These are phyloP conservation scores for Pseudanteris insignis DNA, from an alignment of 2,888 invertebrate species.

Conservation along the genomic window DNA sequence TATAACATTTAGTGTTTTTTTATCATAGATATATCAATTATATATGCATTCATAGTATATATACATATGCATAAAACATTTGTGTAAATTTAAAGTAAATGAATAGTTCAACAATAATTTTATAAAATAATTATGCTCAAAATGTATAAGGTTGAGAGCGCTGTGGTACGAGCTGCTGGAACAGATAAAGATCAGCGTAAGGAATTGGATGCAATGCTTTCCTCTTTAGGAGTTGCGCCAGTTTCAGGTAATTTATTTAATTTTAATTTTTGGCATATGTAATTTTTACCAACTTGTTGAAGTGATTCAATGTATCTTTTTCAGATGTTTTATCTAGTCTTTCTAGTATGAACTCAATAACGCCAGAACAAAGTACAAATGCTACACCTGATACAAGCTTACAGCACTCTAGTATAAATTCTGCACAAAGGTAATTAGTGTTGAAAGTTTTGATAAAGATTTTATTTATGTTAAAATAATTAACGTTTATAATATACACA, in stretches of 20 bases:
- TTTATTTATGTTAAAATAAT: background rate
- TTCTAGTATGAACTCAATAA: slow-evolving; percentile 82
- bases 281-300: background rate
- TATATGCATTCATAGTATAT: too few species aligned
- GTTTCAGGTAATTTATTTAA: slow-evolving; percentile 71
- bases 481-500: too few species aligned
- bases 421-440: slow-evolving; percentile 63
- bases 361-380: slow-evolving; percentile 82
- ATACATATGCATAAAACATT: too few species aligned
- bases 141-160: slow-evolving; percentile 66
- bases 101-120: too few species aligned
- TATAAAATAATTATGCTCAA: background rate
- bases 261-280: too few species aligned
- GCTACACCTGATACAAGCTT: slow-evolving; percentile 84
- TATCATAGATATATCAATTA: too few species aligned
- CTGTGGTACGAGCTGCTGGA: slow-evolving; percentile 64
- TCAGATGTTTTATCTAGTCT: slow-evolving; percentile 82
- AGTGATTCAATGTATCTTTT: slow-evolving; percentile 24
- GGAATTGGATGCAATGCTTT: slow-evolving; percentile 87
- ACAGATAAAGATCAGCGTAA: slow-evolving; percentile 70
- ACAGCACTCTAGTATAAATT: slow-evolving; percentile 73
- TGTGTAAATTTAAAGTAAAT: too few species aligned
- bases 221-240: slow-evolving; percentile 86
- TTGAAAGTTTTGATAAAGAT: background rate
- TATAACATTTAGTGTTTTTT: too few species aligned